Percentiles rank a stretch among this genome's conserved stretches.
phyloP scores from a whole-genome alignment of 1,140 invertebrate species.

The Musca domestica region DNA sequence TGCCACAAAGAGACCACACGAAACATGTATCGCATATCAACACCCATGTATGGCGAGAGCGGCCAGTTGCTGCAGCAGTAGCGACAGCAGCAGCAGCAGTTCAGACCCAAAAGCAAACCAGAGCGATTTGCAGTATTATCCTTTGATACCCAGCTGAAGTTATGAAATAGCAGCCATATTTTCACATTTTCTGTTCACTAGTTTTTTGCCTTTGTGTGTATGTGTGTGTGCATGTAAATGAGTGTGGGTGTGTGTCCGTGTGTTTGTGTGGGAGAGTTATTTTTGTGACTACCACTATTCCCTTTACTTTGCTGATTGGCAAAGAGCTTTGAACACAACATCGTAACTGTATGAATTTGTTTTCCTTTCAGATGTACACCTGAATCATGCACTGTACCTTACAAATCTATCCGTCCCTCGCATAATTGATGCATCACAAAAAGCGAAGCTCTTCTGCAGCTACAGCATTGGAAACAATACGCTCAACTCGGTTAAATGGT shows the following conservation, averaged over 20 bases:
- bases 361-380: conserved; percentile 35
- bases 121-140: conserved; percentile 5
- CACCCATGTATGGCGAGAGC: background rate
- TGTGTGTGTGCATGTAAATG: too few species aligned
- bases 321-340: too few species aligned
- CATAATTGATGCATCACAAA: conserved; percentile 57
- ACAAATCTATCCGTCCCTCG: conserved; percentile 53
- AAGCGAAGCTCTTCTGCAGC: conserved; percentile 59
- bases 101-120: background rate
- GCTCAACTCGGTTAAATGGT: conserved; percentile 79
- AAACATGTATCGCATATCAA: background rate
- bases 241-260: too few species aligned
- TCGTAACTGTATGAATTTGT: conserved; percentile 8
- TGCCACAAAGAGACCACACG: too few species aligned
- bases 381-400: conserved; percentile 42
- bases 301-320: too few species aligned
- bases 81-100: too few species aligned
- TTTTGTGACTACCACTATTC: too few species aligned
- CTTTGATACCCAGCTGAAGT: background rate
- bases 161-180: too few species aligned
- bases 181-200: too few species aligned
- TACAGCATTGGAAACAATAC: conserved; percentile 63
- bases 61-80: too few species aligned
- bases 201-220: too few species aligned
- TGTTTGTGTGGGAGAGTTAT: too few species aligned